A percentile compares a stretch with the other conserved stretches of the same genome.
These are phyloP conservation scores for Gortyna flavago DNA, from an alignment of 2,888 invertebrate genomes.

Conservation along the genomic window DNA sequence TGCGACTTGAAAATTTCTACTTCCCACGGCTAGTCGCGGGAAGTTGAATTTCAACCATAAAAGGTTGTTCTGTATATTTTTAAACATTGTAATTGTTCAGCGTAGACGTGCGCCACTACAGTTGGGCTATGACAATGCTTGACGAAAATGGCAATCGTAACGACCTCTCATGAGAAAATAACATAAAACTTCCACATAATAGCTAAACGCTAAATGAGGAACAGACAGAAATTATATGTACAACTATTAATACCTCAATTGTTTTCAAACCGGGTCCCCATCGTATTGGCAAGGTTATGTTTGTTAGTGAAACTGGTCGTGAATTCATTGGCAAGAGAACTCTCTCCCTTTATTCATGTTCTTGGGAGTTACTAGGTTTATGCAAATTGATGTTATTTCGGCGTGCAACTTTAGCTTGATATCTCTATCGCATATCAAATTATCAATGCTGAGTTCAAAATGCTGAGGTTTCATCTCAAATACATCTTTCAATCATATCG, in stretches of 20 bases:
- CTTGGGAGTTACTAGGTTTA: not conserved
- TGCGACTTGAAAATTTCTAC: conserved; percentile 45
- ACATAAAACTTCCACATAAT: not conserved
- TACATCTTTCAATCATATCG: not conserved
- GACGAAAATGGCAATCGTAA: conserved; percentile 7
- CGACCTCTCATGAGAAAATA: not conserved
- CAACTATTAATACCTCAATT: not conserved
- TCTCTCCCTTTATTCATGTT: conserved; percentile 6
- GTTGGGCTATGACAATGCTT: not conserved
- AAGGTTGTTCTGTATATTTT: conserved; percentile 33
- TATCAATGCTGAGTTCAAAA: not conserved
- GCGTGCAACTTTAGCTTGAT: not conserved
- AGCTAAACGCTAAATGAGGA: not conserved
- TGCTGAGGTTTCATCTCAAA: not conserved
- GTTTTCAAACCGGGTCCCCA: not conserved
- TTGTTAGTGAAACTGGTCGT: conserved; percentile 9
- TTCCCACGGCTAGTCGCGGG: conserved; percentile 56
- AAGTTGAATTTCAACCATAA: conserved; percentile 52
- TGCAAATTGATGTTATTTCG: not conserved
- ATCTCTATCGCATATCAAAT: not conserved
- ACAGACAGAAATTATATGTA: not conserved
- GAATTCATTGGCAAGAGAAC: conserved; percentile 8
- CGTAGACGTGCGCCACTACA: not conserved
- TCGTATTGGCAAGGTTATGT: conserved; percentile 10
- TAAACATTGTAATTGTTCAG: conserved; percentile 14